Conservation (phyloP, 35 echinoderm and acorn worm genomes). For the Nesometra sesokonis region DNA sequence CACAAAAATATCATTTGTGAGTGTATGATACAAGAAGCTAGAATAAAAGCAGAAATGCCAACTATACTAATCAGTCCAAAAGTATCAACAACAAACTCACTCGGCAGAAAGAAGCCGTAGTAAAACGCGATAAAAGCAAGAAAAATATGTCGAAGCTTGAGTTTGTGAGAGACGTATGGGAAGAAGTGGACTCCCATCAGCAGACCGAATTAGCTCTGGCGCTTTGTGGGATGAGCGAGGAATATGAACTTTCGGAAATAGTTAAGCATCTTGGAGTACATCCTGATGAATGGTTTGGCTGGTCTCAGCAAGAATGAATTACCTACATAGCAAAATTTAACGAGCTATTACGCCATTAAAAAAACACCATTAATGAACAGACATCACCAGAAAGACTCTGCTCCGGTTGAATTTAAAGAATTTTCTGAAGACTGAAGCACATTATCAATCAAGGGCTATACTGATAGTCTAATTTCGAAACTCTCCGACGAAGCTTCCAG, state of each 20-base stretch:
- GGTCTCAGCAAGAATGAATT: not conserved
- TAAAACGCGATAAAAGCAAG: no score
- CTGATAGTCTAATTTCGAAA: no score
- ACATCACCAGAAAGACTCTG: not conserved
- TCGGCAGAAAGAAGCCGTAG: no score
- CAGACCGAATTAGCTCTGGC: not conserved
- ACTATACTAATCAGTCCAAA: no score
- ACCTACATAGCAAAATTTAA: not conserved
- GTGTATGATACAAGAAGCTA: no score
- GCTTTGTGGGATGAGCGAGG: not conserved
- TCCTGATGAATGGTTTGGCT: not conserved
- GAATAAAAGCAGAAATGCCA: no score
- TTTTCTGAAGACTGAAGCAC: no score
- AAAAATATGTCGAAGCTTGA: not conserved
- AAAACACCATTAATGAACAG: not conserved
- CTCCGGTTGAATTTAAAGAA: no score
- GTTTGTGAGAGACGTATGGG: not conserved
- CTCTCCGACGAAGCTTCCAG: no score
- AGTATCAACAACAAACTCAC: no score
- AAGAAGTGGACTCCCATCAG: slow-evolving; percentile 3
- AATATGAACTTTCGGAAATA: not conserved
- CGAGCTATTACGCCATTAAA: not conserved
- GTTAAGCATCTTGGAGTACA: not conserved
- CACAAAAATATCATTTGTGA: no score
- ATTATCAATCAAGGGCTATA: no score